Evolutionary conservation across 2,888 invertebrate species (phyloP).

Genomic region (Leptopilina myrica): DNA sequence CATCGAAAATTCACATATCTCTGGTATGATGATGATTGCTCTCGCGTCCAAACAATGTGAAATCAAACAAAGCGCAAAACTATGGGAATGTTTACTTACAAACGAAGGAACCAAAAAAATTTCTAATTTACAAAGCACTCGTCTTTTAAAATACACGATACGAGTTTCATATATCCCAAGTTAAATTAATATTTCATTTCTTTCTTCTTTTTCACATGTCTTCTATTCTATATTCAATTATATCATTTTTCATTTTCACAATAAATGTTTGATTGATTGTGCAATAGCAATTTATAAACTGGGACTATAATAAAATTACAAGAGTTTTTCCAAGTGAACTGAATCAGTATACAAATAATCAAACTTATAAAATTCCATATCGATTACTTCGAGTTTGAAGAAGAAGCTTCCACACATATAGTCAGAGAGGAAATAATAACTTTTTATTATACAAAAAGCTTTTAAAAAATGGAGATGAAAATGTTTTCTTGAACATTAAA

Average conservation of each 20-base stretch:
- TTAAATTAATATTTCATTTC: neutral
- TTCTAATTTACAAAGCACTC: constrained; percentile 9
- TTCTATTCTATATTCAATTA: no score
- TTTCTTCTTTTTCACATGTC: neutral
- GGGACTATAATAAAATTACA: no score
- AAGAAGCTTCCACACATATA: neutral
- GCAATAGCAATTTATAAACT: no score
- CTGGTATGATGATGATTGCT: neutral
- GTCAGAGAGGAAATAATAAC: neutral
- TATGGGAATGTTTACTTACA: neutral
- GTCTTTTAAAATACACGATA: neutral
- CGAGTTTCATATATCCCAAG: constrained; percentile 1
- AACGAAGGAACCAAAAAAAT: constrained; percentile 12
- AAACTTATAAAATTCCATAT: no score
- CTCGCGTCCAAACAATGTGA: neutral
- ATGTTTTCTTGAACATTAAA: constrained; percentile 24
- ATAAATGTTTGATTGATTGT: no score
- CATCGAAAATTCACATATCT: constrained; percentile 12
- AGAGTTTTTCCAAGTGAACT: neutral
- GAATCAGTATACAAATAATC: no score
- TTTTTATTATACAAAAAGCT: neutral
- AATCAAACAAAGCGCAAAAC: neutral
- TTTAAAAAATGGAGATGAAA: constrained; percentile 9
- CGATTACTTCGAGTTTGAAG: neutral
- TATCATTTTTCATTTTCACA: no score